Evolutionary conservation across 2,113 vertebrate species (phyloP).

Genomic region (Phalacrocorax brasilianus): DNA sequence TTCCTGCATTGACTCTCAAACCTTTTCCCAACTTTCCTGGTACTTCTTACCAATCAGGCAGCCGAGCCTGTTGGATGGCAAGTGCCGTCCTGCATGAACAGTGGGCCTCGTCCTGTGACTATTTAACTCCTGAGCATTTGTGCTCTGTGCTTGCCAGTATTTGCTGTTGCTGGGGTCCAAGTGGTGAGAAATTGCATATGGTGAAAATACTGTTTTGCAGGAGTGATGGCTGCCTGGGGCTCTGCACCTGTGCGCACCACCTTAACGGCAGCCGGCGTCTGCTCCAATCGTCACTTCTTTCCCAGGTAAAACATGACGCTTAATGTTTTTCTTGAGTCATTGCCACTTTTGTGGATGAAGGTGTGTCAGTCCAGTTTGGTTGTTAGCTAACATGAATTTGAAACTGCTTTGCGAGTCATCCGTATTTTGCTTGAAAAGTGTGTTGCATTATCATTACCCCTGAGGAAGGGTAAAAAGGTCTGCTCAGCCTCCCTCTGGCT

Average conservation of each 20-base stretch:
- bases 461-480: background rate
- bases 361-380: background rate
- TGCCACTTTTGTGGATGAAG: background rate
- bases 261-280: rapidly evolving
- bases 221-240: background rate
- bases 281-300: background rate
- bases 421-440: background rate
- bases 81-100: background rate
- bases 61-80: rapidly evolving
- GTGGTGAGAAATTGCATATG: background rate
- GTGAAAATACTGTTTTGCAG: background rate
- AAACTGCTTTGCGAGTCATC: background rate
- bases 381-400: background rate
- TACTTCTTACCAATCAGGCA: background rate
- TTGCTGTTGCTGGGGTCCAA: background rate
- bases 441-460: background rate
- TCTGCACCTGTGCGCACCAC: background rate
- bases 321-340: background rate
- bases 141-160: background rate
- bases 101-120: background rate
- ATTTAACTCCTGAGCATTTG: background rate
- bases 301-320: background rate
- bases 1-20: background rate
- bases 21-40: background rate
- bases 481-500: background rate